phyloP scores from a whole-genome alignment of 2,113 vertebrate genomes.

The Brachypodius melanocephalos region DNA sequence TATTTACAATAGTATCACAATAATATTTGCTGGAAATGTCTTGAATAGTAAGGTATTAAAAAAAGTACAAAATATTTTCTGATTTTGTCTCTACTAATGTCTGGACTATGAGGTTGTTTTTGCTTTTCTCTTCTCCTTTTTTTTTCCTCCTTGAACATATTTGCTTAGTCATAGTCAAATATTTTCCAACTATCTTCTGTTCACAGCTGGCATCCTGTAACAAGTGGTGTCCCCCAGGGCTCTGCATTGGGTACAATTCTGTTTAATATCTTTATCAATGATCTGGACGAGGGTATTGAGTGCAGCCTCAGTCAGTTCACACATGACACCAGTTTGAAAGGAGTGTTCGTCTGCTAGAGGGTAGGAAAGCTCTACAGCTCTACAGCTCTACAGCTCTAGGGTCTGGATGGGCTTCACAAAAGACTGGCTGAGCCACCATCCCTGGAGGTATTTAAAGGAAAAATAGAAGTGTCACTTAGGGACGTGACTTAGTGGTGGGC shows the following conservation, averaged over 20 bases:
- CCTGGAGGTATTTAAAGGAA: not conserved
- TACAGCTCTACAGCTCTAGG: no score
- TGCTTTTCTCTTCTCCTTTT: not conserved
- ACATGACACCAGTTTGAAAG: fast-evolving
- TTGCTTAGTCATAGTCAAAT: not conserved
- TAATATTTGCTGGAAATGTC: not conserved
- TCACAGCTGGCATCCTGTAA: not conserved
- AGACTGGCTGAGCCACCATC: not conserved
- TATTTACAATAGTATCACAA: not conserved
- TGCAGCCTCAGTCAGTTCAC: not conserved
- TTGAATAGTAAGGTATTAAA: not conserved
- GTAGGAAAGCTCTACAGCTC: not conserved
- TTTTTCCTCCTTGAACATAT: not conserved
- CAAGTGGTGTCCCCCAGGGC: no score
- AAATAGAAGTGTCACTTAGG: not conserved
- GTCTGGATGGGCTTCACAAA: not conserved
- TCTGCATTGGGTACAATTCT: not conserved
- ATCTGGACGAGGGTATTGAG: not conserved
- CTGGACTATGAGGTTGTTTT: not conserved
- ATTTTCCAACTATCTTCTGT: not conserved
- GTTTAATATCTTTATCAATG: not conserved
- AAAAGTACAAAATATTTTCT: not conserved
- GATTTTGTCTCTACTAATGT: not conserved
- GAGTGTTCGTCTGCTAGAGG: not conserved
- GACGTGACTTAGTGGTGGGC: not conserved